These are phyloP conservation scores for Amphipyra berbera DNA, from an alignment of 2,888 invertebrate genomes.

Conservation along the genomic window DNA sequence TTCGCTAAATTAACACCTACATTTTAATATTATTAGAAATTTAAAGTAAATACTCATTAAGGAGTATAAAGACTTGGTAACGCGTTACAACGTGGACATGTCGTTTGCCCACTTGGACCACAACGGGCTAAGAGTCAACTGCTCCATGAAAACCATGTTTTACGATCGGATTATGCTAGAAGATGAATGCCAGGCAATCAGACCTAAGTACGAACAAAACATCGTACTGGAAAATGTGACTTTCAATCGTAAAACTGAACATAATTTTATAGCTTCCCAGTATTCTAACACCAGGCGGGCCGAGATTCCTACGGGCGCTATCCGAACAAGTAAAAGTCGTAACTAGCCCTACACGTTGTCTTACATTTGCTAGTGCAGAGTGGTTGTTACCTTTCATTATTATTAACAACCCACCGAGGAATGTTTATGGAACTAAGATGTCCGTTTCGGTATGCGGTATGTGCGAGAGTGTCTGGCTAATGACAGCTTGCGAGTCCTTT, in stretches of 20 bases:
- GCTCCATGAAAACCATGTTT: conserved; percentile 77
- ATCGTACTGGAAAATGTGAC: conserved; percentile 85
- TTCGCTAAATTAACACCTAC: conserved; percentile 30
- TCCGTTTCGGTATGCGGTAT: conserved; percentile 58
- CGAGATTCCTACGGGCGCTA: conserved; percentile 70
- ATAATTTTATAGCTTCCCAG: conserved; percentile 83
- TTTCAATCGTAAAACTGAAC: conserved; percentile 85
- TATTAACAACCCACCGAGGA: conserved; percentile 71
- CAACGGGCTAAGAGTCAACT: conserved; percentile 61
- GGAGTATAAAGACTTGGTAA: conserved; percentile 44
- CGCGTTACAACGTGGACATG: conserved; percentile 39
- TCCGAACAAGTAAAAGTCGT: conserved; percentile 73
- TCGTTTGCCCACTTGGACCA: conserved; percentile 56
- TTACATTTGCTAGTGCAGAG: conserved; percentile 64
- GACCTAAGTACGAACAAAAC: conserved; percentile 82
- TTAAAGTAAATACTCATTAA: conserved; percentile 27
- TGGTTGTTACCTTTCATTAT: conserved; percentile 74
- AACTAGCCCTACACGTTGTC: conserved; percentile 67
- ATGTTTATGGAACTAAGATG: conserved; percentile 70
- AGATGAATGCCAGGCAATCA: conserved; percentile 86
- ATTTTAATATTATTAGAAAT: conserved; percentile 27
- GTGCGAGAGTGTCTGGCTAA: conserved; percentile 42
- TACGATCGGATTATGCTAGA: conserved; percentile 84
- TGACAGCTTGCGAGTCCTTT: conserved; percentile 47
- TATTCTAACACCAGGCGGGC: conserved; percentile 75